Conservation (phyloP, 2,797 vertebrate genomes). For the Protosalanx chinensis region DNA sequence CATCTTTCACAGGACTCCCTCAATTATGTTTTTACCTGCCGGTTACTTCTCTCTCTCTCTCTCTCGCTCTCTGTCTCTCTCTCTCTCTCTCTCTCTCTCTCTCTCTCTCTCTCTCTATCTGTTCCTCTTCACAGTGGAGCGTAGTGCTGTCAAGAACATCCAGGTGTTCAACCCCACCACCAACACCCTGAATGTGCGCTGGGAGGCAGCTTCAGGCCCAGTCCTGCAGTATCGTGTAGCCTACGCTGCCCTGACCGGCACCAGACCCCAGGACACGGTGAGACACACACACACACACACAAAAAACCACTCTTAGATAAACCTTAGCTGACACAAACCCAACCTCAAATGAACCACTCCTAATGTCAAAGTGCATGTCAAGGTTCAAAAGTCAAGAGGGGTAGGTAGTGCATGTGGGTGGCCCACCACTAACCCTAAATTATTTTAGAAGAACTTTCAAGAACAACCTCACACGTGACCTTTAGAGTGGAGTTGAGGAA, state of each 20-base stretch:
- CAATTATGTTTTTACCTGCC: slow-evolving; percentile 22
- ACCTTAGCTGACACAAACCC: neutral
- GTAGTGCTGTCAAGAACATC: slow-evolving; percentile 84
- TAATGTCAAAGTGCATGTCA: slow-evolving; percentile 11
- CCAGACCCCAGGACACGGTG: slow-evolving; percentile 86
- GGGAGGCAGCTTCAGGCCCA: slow-evolving; percentile 91
- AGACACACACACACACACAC: slow-evolving; percentile 57
- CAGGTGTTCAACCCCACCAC: slow-evolving; percentile 90
- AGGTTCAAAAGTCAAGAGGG: neutral
- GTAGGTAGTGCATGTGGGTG: slow-evolving; percentile 18
- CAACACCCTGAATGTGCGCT: slow-evolving; percentile 91
- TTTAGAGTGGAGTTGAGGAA: neutral
- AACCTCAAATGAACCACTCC: neutral
- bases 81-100: neutral
- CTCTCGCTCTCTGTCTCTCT: slow-evolving; percentile 9
- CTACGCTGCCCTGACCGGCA: slow-evolving; percentile 80
- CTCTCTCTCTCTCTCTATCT: slow-evolving; percentile 7
- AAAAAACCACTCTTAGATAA: slow-evolving; percentile 22
- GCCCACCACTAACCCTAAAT: slow-evolving; percentile 6
- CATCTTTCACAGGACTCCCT: slow-evolving; percentile 5
- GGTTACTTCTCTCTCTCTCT: neutral
- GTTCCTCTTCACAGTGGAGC: slow-evolving; percentile 75
- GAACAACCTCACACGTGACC: slow-evolving; percentile 18
- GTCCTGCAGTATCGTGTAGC: slow-evolving; percentile 89
- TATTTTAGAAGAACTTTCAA: slow-evolving; percentile 2